These are phyloP conservation scores for Galendromus occidentalis DNA, from an alignment of 1,140 invertebrate species.

Conservation along the genomic window DNA sequence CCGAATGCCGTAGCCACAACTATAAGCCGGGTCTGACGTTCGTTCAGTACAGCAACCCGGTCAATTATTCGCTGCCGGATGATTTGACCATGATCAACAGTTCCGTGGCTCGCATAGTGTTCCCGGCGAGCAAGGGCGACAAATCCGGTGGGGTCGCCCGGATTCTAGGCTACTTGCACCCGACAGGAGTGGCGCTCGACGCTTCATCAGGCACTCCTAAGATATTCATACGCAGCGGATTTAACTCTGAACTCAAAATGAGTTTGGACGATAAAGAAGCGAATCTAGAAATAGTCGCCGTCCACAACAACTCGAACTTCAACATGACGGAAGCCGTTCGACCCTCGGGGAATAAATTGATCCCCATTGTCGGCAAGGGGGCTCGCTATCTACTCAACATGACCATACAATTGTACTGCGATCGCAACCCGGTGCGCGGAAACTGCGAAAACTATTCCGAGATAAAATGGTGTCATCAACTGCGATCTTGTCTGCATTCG, in stretches of 20 bases:
- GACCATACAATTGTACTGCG: background rate
- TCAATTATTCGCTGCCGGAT: conserved; percentile 65
- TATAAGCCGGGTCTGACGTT: conserved; percentile 67
- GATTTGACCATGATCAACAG: conserved; percentile 28
- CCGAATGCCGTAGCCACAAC: conserved; percentile 55
- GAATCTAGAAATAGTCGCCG: conserved; percentile 4
- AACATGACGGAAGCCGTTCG: conserved; percentile 5
- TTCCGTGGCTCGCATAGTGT: conserved; percentile 50
- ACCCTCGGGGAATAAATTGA: background rate
- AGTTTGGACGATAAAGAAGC: conserved; percentile 12
- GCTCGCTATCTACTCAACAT: conserved; percentile 8
- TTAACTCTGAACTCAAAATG: conserved; percentile 8
- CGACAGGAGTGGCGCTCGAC: conserved; percentile 31
- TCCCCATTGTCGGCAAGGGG: background rate
- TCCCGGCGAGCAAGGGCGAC: conserved; percentile 37
- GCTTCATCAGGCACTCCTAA: background rate
- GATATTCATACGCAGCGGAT: conserved; percentile 9
- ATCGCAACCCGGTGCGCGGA: background rate
- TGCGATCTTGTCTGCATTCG: background rate
- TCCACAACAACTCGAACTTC: background rate
- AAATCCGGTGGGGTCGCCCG: conserved; percentile 39
- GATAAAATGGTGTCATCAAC: background rate
- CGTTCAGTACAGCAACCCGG: conserved; percentile 61
- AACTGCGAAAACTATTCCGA: background rate
- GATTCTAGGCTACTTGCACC: conserved; percentile 54